Evolutionary conservation across 2,113 vertebrate species (phyloP).

Genomic region (Candoia aspera): DNA sequence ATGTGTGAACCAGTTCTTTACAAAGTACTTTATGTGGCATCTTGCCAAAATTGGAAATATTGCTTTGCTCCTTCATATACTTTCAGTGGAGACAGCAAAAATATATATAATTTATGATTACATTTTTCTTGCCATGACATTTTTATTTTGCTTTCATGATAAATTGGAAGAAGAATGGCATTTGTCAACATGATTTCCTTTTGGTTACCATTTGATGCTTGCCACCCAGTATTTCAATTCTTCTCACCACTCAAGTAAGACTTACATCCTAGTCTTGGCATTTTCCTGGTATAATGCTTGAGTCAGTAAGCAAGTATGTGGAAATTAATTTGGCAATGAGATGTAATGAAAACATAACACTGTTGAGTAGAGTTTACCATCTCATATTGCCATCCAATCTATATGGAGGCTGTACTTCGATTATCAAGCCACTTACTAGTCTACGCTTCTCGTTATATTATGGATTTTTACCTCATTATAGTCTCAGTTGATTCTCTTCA

Average conservation of each 20-base stretch:
- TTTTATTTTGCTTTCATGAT: constrained; percentile 29
- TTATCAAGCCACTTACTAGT: not conserved
- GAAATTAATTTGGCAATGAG: constrained; percentile 54
- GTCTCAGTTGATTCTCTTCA: constrained; percentile 10
- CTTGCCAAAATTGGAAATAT: not conserved
- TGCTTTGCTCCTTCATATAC: no score
- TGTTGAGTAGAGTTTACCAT: constrained; percentile 50
- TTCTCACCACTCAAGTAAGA: constrained; percentile 13
- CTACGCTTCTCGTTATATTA: constrained; percentile 10
- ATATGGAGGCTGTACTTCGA: not conserved
- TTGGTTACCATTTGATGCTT: constrained; percentile 21
- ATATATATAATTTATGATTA: constrained; percentile 17
- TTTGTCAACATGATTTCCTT: constrained; percentile 4
- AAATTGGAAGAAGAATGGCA: not conserved
- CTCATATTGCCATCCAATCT: constrained; percentile 44
- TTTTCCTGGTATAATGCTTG: constrained; percentile 19
- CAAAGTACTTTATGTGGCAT: not conserved
- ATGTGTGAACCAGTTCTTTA: not conserved
- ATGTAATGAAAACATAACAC: constrained; percentile 58
- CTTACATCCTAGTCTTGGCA: not conserved
- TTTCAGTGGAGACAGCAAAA: not conserved
- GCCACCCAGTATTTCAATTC: not conserved
- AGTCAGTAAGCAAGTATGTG: constrained; percentile 32
- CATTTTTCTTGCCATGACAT: not conserved
- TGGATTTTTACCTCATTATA: not conserved